Evolutionary conservation across 2,888 invertebrate species (phyloP), one percentile per base, ranked within the genome.

Genomic region (Macaria liturata): DNA sequence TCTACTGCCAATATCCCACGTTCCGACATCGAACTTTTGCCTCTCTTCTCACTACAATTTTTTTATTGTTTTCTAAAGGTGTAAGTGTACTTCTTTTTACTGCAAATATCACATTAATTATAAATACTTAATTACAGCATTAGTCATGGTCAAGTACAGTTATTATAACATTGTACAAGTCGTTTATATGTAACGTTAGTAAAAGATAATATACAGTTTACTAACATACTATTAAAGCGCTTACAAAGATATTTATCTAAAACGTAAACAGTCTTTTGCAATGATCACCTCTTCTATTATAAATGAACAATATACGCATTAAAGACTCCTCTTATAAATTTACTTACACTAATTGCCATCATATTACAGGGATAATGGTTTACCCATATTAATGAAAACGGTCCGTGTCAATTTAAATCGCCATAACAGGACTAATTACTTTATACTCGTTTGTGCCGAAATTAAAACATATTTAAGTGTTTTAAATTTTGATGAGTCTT

Each of bases 1-100:
- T 91, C 91, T 91, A 91, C 90, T 86, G 90, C 88, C 91, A 91
- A 91, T 91, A 91, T 90, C 84, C 85, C 78, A 82, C 88, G 90
- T 85, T 83, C 83, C 85, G 80, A 88, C 88, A 89, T 86, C 84
- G 84, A 88, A 88, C 85, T 88, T 86, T 89, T 83, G 83, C 87
- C 86, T 85, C 83, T 84, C 81, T 76, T 71, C 77, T 75, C 79
- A 78, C 76, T 78, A 76, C 75, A 78, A 82, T 83, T 83, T 81
- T 85, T 85, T 86, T 86, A 87, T 84, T 82, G 79, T 73, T 82
- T 78, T 78, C 76, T 81, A 77, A 78, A 79, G 78, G 67, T 7
- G 34, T 37, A 6, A 37, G 42, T 5, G 8, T 42, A 42, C 42
- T 39, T 39, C 39, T 8, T 42, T 37, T 37, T 4, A 37, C 7